Percentiles rank a stretch among this genome's conserved stretches.
These are phyloP conservation scores for Aleiodes testaceus DNA, from an alignment of 2,888 invertebrate genomes.

Conservation along the genomic window DNA sequence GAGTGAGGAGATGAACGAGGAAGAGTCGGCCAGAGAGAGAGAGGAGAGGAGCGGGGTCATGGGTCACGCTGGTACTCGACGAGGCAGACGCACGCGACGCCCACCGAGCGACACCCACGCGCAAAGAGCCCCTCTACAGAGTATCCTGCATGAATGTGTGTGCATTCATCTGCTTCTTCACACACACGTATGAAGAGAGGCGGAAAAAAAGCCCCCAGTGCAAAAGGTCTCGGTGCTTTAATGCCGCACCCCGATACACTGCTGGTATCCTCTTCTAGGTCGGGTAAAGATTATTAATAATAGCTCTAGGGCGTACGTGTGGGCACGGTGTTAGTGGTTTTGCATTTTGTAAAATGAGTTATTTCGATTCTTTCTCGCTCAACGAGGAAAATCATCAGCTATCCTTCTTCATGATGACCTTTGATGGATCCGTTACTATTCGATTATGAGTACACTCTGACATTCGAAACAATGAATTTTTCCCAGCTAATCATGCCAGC, in stretches of 20 bases:
- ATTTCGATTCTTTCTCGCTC: constrained; percentile 7
- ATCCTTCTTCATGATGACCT: constrained; percentile 38
- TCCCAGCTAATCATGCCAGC: not conserved
- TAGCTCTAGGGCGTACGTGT: constrained; percentile 56
- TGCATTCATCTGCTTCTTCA: constrained; percentile 37
- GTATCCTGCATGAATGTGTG: constrained; percentile 47
- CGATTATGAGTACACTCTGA: constrained; percentile 34
- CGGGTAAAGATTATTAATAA: constrained; percentile 56
- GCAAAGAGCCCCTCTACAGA: constrained; percentile 60
- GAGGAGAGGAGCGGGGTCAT: constrained; percentile 60
- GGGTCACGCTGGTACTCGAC: constrained; percentile 69
- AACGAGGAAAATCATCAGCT: not conserved
- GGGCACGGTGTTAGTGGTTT: constrained; percentile 49
- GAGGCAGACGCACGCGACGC: constrained; percentile 69
- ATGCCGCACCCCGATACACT: constrained; percentile 51
- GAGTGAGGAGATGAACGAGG: constrained; percentile 33
- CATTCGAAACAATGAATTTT: constrained; percentile 28
- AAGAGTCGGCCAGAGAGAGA: constrained; percentile 40
- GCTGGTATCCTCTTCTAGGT: constrained; percentile 55
- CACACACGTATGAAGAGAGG: not conserved
- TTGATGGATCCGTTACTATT: constrained; percentile 42
- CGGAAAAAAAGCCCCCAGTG: constrained; percentile 1
- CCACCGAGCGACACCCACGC: constrained; percentile 72
- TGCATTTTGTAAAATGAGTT: constrained; percentile 26
- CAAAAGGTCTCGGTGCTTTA: constrained; percentile 42